A percentile compares a stretch with the other conserved stretches of the same genome.
Conservation (phyloP, 2,888 invertebrate species). For the Spisula subtruncata region DNA sequence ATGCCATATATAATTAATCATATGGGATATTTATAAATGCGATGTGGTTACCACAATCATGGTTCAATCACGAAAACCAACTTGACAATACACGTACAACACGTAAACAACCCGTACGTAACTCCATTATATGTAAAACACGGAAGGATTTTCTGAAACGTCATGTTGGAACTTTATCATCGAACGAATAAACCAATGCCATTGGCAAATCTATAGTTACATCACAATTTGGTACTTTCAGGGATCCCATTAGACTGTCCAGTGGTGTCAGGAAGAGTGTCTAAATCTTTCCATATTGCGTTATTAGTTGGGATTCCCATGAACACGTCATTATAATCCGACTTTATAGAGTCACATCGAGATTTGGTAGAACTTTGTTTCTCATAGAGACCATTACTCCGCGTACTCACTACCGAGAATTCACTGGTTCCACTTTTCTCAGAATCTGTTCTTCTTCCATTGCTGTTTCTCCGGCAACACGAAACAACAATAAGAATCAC, state of each 20-base stretch:
- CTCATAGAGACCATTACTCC: neutral
- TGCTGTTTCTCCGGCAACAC: constrained; percentile 36
- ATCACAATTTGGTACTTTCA: constrained; percentile 41
- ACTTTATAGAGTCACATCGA: neutral
- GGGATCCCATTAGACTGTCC: constrained; percentile 48
- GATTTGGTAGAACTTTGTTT: constrained; percentile 19
- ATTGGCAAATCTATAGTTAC: neutral
- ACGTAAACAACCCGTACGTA: neutral
- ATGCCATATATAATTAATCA: too few species aligned
- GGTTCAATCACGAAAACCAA: too few species aligned
- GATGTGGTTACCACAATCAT: too few species aligned
- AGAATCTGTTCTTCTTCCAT: constrained; percentile 41
- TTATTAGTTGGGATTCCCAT: constrained; percentile 70
- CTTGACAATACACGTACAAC: neutral
- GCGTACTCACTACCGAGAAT: constrained; percentile 10
- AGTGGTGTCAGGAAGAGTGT: constrained; percentile 44
- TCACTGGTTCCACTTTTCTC: constrained; percentile 39
- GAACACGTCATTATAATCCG: constrained; percentile 45
- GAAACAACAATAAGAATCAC: constrained; percentile 47
- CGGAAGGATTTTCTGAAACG: neutral
- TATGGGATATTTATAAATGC: too few species aligned
- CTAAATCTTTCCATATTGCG: constrained; percentile 65
- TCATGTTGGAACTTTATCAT: neutral
- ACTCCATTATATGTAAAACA: neutral
- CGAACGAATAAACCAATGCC: neutral